A percentile compares a stretch with the other conserved stretches of the same genome.
Conservation (phyloP, 1,140 invertebrate species). For the Pseudomyrmex sp. region DNA sequence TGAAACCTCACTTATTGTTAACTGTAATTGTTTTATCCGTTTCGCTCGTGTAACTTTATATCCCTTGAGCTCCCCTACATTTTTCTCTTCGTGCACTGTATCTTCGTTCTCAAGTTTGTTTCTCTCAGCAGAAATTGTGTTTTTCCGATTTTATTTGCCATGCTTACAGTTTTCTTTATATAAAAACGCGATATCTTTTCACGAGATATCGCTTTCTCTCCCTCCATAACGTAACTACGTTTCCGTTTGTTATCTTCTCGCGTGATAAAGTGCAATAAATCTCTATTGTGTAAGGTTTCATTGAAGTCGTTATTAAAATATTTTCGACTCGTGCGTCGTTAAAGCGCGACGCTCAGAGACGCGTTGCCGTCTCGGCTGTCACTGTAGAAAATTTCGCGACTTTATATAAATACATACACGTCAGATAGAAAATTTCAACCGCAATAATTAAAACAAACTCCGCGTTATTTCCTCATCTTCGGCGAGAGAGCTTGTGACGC, state of each 20-base stretch:
- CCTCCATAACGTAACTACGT: background rate
- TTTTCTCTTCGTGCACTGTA: background rate
- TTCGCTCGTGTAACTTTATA: constrained; percentile 8
- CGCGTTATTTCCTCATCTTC: background rate
- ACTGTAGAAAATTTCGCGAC: too few species aligned
- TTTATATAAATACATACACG: too few species aligned
- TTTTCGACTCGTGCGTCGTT: background rate
- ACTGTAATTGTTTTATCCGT: constrained; percentile 35
- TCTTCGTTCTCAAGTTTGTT: background rate
- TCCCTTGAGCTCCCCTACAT: background rate
- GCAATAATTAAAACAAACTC: constrained; percentile 28
- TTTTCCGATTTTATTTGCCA: background rate
- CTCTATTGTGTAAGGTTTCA: constrained; percentile 12
- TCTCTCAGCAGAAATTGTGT: background rate
- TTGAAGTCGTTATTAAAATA: background rate
- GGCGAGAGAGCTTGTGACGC: background rate
- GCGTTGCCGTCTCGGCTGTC: too few species aligned
- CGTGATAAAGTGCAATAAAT: background rate
- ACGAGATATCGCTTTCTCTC: background rate
- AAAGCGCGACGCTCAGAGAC: too few species aligned
- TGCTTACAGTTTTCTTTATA: background rate
- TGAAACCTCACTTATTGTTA: constrained; percentile 7
- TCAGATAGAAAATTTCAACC: too few species aligned
- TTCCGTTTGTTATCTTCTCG: background rate
- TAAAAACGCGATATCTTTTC: background rate